Percentiles rank a stretch among this genome's conserved stretches.
phyloP scores from a whole-genome alignment of 2,797 vertebrate genomes.

The Centroberyx gerrardi region DNA sequence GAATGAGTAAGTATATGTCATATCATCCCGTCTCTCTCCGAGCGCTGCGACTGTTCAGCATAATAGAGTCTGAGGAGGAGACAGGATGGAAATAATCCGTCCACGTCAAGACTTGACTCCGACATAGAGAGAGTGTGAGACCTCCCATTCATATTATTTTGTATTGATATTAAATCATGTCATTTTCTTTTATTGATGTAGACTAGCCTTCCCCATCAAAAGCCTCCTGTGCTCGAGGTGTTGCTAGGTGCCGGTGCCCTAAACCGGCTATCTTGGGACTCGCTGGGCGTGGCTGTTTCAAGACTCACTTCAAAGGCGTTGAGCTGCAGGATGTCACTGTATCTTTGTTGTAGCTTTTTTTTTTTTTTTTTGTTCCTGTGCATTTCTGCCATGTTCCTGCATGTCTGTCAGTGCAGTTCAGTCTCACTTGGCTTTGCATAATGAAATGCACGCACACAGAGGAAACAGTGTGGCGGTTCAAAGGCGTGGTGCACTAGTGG shows the following conservation, averaged over 20 bases:
- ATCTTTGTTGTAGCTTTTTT: conserved; percentile 32
- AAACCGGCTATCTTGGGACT: conserved; percentile 45
- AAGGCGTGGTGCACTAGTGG: conserved; percentile 50
- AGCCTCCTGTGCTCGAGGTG: conserved; percentile 13
- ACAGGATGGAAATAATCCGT: conserved; percentile 26
- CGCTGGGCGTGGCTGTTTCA: conserved; percentile 46
- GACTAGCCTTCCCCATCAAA: conserved; percentile 1
- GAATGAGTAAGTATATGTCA: conserved; percentile 50
- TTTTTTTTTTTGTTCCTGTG: background rate
- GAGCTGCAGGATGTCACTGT: conserved; percentile 49
- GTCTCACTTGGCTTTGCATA: conserved; percentile 30
- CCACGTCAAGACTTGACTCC: background rate
- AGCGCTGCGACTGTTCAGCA: conserved; percentile 14
- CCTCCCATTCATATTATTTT: conserved; percentile 9
- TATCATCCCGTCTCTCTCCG: conserved; percentile 17
- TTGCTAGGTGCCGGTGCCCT: conserved; percentile 28
- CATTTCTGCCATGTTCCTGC: conserved; percentile 38
- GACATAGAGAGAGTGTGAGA: background rate
- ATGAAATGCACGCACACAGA: conserved; percentile 41
- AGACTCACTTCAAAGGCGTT: conserved; percentile 59
- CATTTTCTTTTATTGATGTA: conserved; percentile 8
- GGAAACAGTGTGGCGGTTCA: conserved; percentile 47
- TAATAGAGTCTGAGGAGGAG: conserved; percentile 15
- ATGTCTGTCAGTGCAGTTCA: conserved; percentile 45
- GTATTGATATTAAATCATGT: background rate